A percentile compares a stretch with the other conserved stretches of the same genome.
These are phyloP conservation scores for Oceanodroma leucorhoa DNA, from an alignment of 2,797 vertebrate species.

Conservation along the genomic window DNA sequence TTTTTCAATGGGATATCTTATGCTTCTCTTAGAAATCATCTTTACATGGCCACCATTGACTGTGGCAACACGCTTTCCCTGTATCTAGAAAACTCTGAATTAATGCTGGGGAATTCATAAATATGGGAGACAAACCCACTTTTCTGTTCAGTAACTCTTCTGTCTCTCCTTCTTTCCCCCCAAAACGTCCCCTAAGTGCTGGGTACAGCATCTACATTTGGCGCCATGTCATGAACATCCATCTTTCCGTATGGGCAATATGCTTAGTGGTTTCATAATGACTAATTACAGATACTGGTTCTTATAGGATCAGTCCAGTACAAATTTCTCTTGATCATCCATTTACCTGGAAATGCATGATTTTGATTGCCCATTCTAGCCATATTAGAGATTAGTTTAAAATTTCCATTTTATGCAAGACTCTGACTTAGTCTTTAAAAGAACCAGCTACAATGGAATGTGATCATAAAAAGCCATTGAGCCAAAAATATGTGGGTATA, in stretches of 20 bases:
- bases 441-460: not conserved
- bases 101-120: not conserved
- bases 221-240: not conserved
- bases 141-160: not conserved
- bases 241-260: not conserved
- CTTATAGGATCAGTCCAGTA: not conserved
- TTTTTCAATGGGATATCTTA: not conserved
- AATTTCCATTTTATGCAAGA: not conserved
- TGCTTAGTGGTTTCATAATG: not conserved
- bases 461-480: not conserved
- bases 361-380: not conserved
- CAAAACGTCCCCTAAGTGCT: not conserved
- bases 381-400: not conserved
- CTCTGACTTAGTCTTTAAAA: not conserved
- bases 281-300: not conserved
- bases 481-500: not conserved
- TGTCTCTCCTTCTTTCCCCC: not conserved
- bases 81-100: not conserved
- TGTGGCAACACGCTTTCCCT: not conserved
- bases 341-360: not conserved
- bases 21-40: not conserved
- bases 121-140: not conserved
- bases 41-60: not conserved
- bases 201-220: not conserved
- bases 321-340: not conserved